A percentile compares a stretch with the other conserved stretches of the same genome.
These are phyloP conservation scores for Leistus spinibarbis DNA, from an alignment of 2,888 invertebrate species.

Conservation along the genomic window DNA sequence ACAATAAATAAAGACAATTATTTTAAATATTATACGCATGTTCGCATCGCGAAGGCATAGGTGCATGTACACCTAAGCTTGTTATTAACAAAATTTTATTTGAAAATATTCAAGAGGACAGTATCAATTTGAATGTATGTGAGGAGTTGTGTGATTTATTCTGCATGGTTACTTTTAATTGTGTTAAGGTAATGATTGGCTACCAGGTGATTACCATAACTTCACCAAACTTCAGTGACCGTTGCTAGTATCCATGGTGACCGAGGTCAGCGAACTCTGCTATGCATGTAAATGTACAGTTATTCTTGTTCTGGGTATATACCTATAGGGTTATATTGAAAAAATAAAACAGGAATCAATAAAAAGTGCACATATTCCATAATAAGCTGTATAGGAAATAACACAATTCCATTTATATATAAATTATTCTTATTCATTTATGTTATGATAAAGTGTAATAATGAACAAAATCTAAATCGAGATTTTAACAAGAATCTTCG, in stretches of 20 bases:
- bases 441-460: too few species aligned
- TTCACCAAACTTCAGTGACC: neutral
- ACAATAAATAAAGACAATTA: too few species aligned
- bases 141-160: neutral
- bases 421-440: neutral
- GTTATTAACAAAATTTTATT: too few species aligned
- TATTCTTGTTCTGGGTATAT: neutral
- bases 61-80: too few species aligned
- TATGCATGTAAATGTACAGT: slow-evolving; percentile 19
- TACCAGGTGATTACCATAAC: neutral
- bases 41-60: too few species aligned
- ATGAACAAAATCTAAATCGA: too few species aligned
- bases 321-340: neutral
- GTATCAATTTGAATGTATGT: neutral
- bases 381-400: neutral
- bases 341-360: slow-evolving; percentile 16
- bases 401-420: neutral
- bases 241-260: slow-evolving; percentile 25
- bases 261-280: slow-evolving; percentile 16
- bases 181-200: neutral
- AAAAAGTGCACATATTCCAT: slow-evolving; percentile 1
- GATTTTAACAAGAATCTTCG: too few species aligned
- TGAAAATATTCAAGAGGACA: too few species aligned
- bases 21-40: too few species aligned
- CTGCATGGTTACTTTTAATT: neutral